Base-by-base conservation (phyloP, 2,113 vertebrate species). In the Calidris pygmaea region DNA sequence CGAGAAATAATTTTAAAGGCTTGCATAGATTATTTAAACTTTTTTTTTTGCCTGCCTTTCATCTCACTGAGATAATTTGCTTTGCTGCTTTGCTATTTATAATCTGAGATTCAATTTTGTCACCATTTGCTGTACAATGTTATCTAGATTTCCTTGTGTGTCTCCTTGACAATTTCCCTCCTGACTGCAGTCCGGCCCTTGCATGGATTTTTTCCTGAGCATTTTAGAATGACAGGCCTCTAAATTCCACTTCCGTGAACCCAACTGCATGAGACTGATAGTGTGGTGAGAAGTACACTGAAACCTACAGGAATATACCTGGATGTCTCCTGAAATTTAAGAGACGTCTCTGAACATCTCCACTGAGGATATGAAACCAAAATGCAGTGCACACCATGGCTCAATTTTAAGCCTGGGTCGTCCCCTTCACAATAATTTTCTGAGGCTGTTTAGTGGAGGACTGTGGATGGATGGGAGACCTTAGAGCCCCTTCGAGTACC, bases 101-200 rank as follows among this genome's bases (percentile, higher is more conserved):
- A 53, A 48, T 26, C 41, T 55, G 29, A 56, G 35, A 23, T 67
- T 75, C 47, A 47, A 4, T 76, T 83, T 83, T 52, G 24, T 70
- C 43, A 52, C 35, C 32, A 4, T 30, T 82, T 50, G 21, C 29
- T 6, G 1, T 30, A 23, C 7, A 34, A 48, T 3, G 19, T 34
- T 67, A 26, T 2, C 10, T 26, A 41, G 15, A 16, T 68, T 83
- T 29, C 35, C n/a, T 35, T 35, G 4, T 27, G 30, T 45, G 27
- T 53, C 60, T 63, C 52, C 52, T 27, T 53, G 62, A 39, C 27
- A 82, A 45, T 50, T 68, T 74, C 35, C 20, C 26, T 18, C 7
- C 29, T 24, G 41, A 47, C 66, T 41, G 7, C 18, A 62, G 35
- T 29, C 18, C 50, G 39, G 21, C 1, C 3, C 3, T 0, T 0